phyloP scores from a whole-genome alignment of 2,888 invertebrate genomes.

The Abrostola triplasia region DNA sequence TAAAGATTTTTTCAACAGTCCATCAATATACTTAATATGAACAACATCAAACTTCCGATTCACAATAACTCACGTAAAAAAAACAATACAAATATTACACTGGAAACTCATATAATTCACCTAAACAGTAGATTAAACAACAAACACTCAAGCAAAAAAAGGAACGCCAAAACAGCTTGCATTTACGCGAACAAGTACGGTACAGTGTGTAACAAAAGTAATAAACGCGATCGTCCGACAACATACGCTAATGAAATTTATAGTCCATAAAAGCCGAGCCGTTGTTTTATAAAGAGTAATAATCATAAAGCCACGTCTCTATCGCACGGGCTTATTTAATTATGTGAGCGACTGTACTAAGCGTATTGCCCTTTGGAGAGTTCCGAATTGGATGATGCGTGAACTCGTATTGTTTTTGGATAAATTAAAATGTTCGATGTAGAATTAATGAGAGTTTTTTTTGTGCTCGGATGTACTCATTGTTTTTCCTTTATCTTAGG shows the following conservation, averaged over 20 bases:
- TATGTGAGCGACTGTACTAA: conserved; percentile 57
- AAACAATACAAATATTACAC: not conserved
- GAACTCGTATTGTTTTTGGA: conserved; percentile 21
- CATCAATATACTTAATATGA: too few relatives aligned
- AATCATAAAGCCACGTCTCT: conserved; percentile 78
- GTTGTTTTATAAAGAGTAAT: conserved; percentile 85
- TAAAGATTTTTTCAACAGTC: too few relatives aligned
- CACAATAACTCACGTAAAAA: not conserved
- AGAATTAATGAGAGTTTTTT: conserved; percentile 24
- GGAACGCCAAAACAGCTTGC: conserved; percentile 22
- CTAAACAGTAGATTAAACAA: not conserved
- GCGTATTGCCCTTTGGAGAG: conserved; percentile 42
- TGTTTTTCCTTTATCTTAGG: too few relatives aligned
- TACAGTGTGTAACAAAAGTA: conserved; percentile 61
- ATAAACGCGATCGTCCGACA: conserved; percentile 79
- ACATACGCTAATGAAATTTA: conserved; percentile 86
- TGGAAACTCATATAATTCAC: not conserved
- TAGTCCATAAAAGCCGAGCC: conserved; percentile 79
- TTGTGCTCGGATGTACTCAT: not conserved
- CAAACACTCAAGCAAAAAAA: conserved; percentile 8
- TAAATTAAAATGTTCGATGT: conserved; percentile 8
- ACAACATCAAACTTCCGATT: too few relatives aligned
- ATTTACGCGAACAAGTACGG: conserved; percentile 29
- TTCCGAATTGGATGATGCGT: conserved; percentile 29
- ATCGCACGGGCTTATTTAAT: conserved; percentile 57